These are phyloP conservation scores for Leptinotarsa tumamoca DNA, from an alignment of 2,888 invertebrate species.

Conservation along the genomic window DNA sequence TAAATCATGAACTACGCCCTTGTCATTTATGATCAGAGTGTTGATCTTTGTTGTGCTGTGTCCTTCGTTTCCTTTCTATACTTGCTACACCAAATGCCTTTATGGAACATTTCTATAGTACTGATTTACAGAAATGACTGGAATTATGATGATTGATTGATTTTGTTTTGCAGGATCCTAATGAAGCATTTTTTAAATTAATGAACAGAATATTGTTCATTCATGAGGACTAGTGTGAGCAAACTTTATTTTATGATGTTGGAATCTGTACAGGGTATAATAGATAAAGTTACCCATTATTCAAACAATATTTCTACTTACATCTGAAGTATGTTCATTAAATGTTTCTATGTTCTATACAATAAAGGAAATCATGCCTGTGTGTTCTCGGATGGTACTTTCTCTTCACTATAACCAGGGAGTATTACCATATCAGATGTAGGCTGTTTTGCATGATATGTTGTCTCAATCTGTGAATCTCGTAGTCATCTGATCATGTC, in stretches of 20 bases:
- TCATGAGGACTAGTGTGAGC: too few relatives aligned
- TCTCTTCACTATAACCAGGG: slow-evolving; percentile 15
- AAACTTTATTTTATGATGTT: too few relatives aligned
- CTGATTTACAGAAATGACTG: too few relatives aligned
- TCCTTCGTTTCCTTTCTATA: not conserved
- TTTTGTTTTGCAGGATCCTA: too few relatives aligned
- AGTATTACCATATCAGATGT: slow-evolving; percentile 19
- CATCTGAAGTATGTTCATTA: too few relatives aligned
- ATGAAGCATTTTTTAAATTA: too few relatives aligned
- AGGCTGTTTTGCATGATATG: slow-evolving; percentile 3
- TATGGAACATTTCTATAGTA: too few relatives aligned
- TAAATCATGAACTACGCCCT: not conserved
- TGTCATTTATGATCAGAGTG: not conserved
- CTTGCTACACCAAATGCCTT: not conserved
- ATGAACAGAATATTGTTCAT: too few relatives aligned
- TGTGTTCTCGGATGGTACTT: slow-evolving; percentile 15
- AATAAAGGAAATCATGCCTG: not conserved
- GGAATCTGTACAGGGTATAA: too few relatives aligned
- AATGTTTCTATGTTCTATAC: not conserved
- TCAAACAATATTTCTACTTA: too few relatives aligned
- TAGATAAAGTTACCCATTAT: too few relatives aligned
- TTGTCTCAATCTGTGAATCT: slow-evolving; percentile 11
- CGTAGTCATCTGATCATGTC: slow-evolving; percentile 12
- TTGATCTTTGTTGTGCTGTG: not conserved
- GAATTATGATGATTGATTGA: too few relatives aligned